Conservation (phyloP, 2,797 vertebrate species). For the Lepus townsendii region DNA sequence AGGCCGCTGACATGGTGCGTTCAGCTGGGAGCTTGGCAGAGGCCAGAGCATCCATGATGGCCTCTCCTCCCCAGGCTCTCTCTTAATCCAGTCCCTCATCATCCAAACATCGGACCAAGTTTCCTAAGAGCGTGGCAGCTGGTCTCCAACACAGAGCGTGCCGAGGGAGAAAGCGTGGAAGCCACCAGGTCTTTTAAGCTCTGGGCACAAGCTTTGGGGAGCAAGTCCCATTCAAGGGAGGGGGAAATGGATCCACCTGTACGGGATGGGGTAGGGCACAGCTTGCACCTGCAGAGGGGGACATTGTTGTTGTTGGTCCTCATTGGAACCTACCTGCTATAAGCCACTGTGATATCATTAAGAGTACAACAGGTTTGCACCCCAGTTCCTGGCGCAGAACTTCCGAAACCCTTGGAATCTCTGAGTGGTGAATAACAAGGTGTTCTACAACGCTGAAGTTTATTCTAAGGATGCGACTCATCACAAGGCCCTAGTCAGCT, state of each 20-base stretch:
- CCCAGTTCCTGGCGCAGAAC: neutral
- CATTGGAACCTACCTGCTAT: neutral
- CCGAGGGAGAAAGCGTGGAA: constrained; percentile 5
- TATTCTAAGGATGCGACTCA: neutral
- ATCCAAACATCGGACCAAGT: neutral
- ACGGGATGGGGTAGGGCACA: too few relatives aligned
- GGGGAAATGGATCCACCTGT: neutral
- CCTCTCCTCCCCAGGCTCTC: neutral
- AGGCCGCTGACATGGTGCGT: neutral
- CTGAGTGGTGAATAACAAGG: neutral
- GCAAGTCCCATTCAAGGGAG: neutral
- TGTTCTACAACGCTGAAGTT: neutral
- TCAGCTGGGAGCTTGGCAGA: neutral
- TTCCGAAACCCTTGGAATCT: constrained; percentile 5
- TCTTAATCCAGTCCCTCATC: neutral
- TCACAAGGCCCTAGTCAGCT: neutral
- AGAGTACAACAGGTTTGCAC: neutral
- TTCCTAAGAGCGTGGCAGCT: neutral
- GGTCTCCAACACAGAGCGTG: neutral
- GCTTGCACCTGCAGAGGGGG: neutral
- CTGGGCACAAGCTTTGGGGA: neutral
- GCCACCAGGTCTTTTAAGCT: neutral
- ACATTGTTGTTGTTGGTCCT: neutral
- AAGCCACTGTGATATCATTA: neutral
- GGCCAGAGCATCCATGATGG: neutral